These are phyloP conservation scores for Temnothorax curvispinosus DNA, from an alignment of 1,140 invertebrate genomes.

Conservation along the genomic window DNA sequence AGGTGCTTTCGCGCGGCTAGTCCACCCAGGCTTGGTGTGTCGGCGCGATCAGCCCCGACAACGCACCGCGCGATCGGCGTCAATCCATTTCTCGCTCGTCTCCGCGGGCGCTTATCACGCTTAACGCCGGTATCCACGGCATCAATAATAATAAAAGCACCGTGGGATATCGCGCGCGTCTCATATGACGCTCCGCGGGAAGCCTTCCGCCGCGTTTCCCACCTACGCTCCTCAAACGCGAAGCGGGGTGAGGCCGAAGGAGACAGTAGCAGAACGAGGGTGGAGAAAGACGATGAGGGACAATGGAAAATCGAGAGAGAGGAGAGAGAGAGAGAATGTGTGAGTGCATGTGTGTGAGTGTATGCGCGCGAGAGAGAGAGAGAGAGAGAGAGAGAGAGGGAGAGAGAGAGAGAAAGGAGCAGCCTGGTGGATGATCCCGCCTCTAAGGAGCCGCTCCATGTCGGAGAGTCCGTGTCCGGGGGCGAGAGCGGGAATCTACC, in stretches of 20 bases:
- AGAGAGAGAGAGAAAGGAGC: conserved; percentile 69
- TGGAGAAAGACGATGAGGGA: conserved; percentile 42
- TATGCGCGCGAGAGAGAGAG: not conserved
- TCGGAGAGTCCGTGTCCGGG: conserved; percentile 46
- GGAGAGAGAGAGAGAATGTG: not conserved
- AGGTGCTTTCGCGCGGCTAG: not conserved
- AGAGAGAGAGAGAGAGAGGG: not conserved
- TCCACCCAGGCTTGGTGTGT: not conserved
- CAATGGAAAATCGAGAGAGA: not conserved
- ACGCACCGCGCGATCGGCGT: conserved; percentile 37
- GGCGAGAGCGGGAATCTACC: conserved; percentile 60
- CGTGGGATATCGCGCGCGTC: conserved; percentile 57
- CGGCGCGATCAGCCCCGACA: conserved; percentile 34
- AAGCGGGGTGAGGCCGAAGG: conserved; percentile 9
- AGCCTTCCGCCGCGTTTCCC: conserved; percentile 61
- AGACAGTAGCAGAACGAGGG: conserved; percentile 1
- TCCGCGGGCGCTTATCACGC: conserved; percentile 46
- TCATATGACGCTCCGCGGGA: conserved; percentile 60
- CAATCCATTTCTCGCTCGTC: conserved; percentile 56
- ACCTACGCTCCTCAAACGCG: conserved; percentile 31
- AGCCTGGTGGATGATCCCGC: conserved; percentile 84
- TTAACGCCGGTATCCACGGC: conserved; percentile 36
- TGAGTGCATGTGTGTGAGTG: not conserved
- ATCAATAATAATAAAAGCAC: conserved; percentile 60
- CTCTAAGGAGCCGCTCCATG: conserved; percentile 80